A percentile compares a stretch with the other conserved stretches of the same genome.
These are phyloP conservation scores for Pseudois nayaur DNA, from an alignment of 2,113 vertebrate species.

Conservation along the genomic window DNA sequence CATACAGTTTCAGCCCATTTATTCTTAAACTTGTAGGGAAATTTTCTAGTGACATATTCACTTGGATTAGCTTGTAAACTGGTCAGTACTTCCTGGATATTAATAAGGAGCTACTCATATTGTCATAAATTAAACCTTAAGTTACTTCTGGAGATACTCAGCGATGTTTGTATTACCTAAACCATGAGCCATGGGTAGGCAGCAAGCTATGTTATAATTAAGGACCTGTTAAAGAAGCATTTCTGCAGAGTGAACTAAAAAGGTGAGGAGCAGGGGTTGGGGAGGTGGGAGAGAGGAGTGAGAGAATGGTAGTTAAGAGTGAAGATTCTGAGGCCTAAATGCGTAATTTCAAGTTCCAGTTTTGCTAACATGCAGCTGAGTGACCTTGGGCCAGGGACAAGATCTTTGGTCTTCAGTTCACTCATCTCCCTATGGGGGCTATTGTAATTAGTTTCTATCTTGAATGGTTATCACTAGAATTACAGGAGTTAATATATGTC, in stretches of 20 bases:
- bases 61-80: neutral
- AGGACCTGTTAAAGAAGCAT: neutral
- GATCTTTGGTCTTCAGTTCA: neutral
- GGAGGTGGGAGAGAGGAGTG: accelerated
- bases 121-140: neutral
- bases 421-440: neutral
- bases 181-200: accelerated
- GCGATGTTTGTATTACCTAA: accelerated
- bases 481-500: neutral
- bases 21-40: neutral
- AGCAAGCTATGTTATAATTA: neutral
- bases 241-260: neutral
- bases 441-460: neutral
- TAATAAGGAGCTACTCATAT: neutral
- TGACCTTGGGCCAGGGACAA: neutral
- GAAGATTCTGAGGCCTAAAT: neutral
- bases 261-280: accelerated
- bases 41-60: neutral
- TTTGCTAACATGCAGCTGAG: neutral
- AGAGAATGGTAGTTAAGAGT: neutral
- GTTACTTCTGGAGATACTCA: neutral
- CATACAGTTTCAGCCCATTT: neutral
- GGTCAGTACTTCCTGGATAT: neutral
- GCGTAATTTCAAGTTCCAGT: neutral
- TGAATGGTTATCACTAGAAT: neutral